These are phyloP conservation scores for Lordiphosa stackelbergi DNA, from an alignment of 1,140 invertebrate genomes.

Conservation along the genomic window DNA sequence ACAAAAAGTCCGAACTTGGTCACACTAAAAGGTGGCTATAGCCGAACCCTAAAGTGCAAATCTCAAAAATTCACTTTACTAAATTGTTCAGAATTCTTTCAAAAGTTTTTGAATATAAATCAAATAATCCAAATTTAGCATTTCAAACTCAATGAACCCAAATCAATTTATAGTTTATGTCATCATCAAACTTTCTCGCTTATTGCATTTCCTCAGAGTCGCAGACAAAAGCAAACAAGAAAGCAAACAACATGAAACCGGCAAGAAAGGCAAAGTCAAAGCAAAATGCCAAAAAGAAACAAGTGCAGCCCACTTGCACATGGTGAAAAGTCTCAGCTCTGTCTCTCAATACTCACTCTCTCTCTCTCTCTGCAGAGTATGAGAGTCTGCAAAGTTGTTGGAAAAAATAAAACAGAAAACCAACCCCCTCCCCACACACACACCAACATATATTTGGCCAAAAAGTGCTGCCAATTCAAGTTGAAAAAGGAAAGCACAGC, in stretches of 20 bases:
- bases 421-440: slow-evolving; percentile 26
- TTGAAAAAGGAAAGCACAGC: slow-evolving; percentile 37
- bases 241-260: slow-evolving; percentile 63
- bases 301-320: slow-evolving; percentile 58
- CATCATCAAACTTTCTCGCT: slow-evolving; percentile 11
- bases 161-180: slow-evolving; percentile 2
- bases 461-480: slow-evolving; percentile 61
- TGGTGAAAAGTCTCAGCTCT: background rate
- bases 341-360: slow-evolving; percentile 5
- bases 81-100: too few species aligned
- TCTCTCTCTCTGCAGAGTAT: slow-evolving; percentile 3
- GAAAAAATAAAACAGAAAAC: slow-evolving; percentile 10
- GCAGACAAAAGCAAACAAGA: slow-evolving; percentile 55
- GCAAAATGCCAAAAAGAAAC: slow-evolving; percentile 51
- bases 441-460: slow-evolving; percentile 41
- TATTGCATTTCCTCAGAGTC: slow-evolving; percentile 5
- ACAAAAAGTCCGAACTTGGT: too few species aligned
- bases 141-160: too few species aligned
- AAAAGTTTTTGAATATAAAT: too few species aligned
- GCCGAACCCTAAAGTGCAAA: too few species aligned
- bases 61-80: too few species aligned
- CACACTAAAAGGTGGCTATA: too few species aligned
- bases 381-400: slow-evolving; percentile 4
- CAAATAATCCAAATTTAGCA: too few species aligned
- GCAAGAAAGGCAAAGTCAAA: slow-evolving; percentile 59